Conservation (phyloP, 2,113 vertebrate genomes). For the Antechinus stuartii region DNA sequence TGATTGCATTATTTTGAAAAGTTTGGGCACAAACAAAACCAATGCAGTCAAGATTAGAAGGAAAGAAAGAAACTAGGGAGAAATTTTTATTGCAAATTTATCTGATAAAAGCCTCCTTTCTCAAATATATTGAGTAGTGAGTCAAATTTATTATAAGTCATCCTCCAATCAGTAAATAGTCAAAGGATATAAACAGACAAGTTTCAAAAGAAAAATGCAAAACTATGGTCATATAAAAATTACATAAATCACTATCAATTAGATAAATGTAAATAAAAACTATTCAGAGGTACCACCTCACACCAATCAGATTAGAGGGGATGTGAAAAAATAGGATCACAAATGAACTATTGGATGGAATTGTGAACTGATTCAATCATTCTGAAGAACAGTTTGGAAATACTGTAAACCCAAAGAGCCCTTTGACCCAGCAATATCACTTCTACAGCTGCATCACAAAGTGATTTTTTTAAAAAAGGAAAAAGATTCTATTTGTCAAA, state of each 20-base stretch:
- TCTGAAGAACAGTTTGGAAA: background rate
- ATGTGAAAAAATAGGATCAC: background rate
- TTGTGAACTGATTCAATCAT: background rate
- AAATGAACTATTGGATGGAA: background rate
- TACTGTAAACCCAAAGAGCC: background rate
- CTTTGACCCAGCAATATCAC: background rate
- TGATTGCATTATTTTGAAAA: background rate
- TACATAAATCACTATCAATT: background rate
- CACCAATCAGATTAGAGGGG: background rate
- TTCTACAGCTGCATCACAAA: background rate
- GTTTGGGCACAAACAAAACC: background rate
- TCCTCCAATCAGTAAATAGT: background rate
- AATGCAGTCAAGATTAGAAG: too few species aligned
- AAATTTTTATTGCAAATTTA: background rate
- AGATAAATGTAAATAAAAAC: background rate
- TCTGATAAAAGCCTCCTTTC: background rate
- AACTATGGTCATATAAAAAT: background rate
- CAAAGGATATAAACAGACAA: background rate
- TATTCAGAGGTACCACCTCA: background rate
- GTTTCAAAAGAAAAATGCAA: background rate
- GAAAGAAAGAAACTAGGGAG: background rate
- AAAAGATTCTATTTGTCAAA: background rate
- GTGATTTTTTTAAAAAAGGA: background rate
- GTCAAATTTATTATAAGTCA: background rate
- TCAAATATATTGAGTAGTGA: background rate